These are phyloP conservation scores for Gymnocheta viridis DNA, from an alignment of 2,888 invertebrate genomes.

Conservation along the genomic window DNA sequence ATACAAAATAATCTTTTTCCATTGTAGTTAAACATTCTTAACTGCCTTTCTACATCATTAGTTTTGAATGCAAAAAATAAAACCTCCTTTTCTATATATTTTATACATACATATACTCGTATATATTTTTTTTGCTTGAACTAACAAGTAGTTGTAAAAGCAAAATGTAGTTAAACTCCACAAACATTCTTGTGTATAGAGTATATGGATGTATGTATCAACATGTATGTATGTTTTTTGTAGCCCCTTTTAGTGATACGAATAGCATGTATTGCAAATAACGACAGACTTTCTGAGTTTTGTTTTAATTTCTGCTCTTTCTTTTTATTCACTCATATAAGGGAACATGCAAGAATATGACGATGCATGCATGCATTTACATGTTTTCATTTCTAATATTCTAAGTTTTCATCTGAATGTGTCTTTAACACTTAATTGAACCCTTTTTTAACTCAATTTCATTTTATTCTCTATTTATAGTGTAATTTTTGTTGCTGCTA, in stretches of 20 bases:
- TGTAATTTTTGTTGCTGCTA: constrained; percentile 22
- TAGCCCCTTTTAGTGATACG: constrained; percentile 22
- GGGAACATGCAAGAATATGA: neutral
- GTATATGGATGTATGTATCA: neutral
- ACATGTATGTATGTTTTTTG: neutral
- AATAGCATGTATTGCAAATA: constrained; percentile 45
- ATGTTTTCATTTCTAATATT: constrained; percentile 43
- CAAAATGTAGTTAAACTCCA: constrained; percentile 34
- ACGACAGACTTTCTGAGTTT: constrained; percentile 37
- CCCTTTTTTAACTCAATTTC: constrained; percentile 63
- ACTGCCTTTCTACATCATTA: constrained; percentile 63
- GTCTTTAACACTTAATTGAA: constrained; percentile 73
- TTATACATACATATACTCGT: neutral
- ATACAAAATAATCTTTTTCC: constrained; percentile 46
- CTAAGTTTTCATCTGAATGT: constrained; percentile 53
- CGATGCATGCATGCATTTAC: constrained; percentile 31
- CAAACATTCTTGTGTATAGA: neutral
- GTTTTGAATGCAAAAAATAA: constrained; percentile 48
- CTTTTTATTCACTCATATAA: neutral
- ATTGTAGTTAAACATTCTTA: constrained; percentile 53
- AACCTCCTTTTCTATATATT: constrained; percentile 9
- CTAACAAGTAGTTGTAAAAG: constrained; percentile 2
- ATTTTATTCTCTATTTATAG: constrained; percentile 26
- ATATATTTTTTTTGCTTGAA: neutral
- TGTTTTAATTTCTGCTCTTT: constrained; percentile 23